Evolutionary conservation across 2,888 invertebrate species (phyloP).

Genomic region (Lasioglossum malachurum): DNA sequence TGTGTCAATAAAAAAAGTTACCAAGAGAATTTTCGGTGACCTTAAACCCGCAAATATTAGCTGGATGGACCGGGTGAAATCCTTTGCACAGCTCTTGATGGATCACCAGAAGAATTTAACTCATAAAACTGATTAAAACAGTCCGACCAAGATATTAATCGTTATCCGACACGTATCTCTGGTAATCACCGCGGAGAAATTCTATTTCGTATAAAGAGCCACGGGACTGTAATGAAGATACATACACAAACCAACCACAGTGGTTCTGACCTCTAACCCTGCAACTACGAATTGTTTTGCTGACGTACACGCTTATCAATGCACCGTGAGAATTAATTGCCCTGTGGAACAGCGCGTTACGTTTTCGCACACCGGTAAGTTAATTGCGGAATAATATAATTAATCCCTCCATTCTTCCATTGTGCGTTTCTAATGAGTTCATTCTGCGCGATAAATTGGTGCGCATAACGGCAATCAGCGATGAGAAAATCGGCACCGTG

Average conservation of each 20-base stretch:
- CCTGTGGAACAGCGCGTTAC: neutral
- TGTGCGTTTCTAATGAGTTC: neutral
- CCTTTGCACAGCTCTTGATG: neutral
- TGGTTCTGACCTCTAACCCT: neutral
- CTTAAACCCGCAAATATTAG: neutral
- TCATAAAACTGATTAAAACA: neutral
- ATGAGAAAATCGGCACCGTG: neutral
- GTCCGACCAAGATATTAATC: neutral
- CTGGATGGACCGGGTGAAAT: neutral
- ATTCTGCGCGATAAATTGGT: neutral
- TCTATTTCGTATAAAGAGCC: neutral
- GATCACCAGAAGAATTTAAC: neutral
- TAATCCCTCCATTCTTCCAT: neutral
- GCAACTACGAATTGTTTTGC: neutral
- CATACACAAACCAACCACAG: neutral
- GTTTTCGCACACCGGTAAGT: neutral
- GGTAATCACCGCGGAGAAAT: neutral
- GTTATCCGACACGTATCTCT: neutral
- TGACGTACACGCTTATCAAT: slow-evolving; percentile 20
- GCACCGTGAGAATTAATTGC: slow-evolving; percentile 5
- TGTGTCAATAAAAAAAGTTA: neutral
- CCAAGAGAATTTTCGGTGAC: neutral
- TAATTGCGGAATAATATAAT: neutral
- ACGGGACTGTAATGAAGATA: neutral
- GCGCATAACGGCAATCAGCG: neutral